A percentile compares a stretch with the other conserved stretches of the same genome.
phyloP scores from a whole-genome alignment of 2,888 invertebrate genomes.

The Catocala fraxini region DNA sequence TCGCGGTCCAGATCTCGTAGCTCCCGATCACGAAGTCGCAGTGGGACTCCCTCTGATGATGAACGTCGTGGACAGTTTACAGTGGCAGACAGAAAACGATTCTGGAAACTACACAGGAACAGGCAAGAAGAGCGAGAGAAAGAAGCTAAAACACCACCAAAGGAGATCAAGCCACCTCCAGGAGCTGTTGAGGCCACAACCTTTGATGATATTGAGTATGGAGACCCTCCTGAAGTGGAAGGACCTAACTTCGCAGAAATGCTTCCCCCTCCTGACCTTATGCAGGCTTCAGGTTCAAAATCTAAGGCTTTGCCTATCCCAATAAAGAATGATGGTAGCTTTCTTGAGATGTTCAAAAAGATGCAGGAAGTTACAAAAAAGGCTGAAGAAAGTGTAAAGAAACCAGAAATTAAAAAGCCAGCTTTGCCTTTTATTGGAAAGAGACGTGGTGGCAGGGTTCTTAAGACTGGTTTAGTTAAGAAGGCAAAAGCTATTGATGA shows the following conservation, averaged over 20 bases:
- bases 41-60: constrained; percentile 72
- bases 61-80: constrained; percentile 82
- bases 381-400: constrained; percentile 71
- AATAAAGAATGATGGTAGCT: constrained; percentile 96
- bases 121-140: constrained; percentile 67
- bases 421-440: constrained; percentile 90
- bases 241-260: constrained; percentile 82
- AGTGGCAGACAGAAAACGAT: constrained; percentile 80
- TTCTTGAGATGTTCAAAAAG: constrained; percentile 96
- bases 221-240: constrained; percentile 80
- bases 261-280: constrained; percentile 61
- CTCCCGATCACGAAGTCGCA: constrained; percentile 63
- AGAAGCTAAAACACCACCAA: constrained; percentile 66
- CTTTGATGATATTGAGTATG: constrained; percentile 77
- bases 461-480: constrained; percentile 96
- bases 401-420: constrained; percentile 78
- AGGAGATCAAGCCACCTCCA: constrained; percentile 77
- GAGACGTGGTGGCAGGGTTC: constrained; percentile 94
- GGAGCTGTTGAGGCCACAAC: constrained; percentile 71
- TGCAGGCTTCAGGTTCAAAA: constrained; percentile 74
- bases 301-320: constrained; percentile 88
- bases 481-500: constrained; percentile 91
- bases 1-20: constrained; percentile 64
- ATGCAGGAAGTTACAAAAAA: constrained; percentile 91
- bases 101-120: constrained; percentile 78